Evolutionary conservation across 2,888 invertebrate species (phyloP).

Genomic region (Sturmia bella): DNA sequence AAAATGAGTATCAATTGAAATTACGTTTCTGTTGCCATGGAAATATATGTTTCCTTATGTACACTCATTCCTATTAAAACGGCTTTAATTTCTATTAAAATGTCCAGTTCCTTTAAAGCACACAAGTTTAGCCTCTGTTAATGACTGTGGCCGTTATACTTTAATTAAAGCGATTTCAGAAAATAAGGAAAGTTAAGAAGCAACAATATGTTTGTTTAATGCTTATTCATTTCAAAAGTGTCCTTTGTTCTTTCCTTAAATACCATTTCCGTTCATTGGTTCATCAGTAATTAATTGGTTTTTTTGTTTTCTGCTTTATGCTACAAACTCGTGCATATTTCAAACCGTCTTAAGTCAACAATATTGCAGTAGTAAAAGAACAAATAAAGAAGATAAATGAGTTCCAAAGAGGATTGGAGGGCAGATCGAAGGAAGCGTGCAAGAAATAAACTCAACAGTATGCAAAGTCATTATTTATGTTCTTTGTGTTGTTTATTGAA

Average conservation of each 20-base stretch:
- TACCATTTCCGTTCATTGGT: conserved; percentile 30
- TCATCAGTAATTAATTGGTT: conserved; percentile 46
- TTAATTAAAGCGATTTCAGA: too few species aligned
- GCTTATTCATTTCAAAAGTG: background rate
- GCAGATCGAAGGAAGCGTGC: background rate
- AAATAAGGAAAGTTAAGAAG: too few species aligned
- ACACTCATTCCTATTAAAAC: too few species aligned
- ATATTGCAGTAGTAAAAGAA: conserved; percentile 35
- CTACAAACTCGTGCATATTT: conserved; percentile 8
- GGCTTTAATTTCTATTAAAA: too few species aligned
- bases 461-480: conserved; percentile 40
- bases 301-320: conserved; percentile 3
- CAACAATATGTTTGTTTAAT: too few species aligned
- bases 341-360: conserved; percentile 54
- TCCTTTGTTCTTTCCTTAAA: background rate
- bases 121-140: too few species aligned
- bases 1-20: too few species aligned
- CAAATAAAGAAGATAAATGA: conserved; percentile 57
- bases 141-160: too few species aligned
- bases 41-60: too few species aligned
- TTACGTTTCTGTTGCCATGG: too few species aligned
- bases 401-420: background rate
- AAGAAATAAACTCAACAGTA: conserved; percentile 14
- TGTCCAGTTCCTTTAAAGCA: too few species aligned
- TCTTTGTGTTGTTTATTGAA: conserved; percentile 26